A percentile compares a stretch with the other conserved stretches of the same genome.
These are phyloP conservation scores for Microplitis deprimator DNA, from an alignment of 2,888 invertebrate genomes.

Conservation along the genomic window DNA sequence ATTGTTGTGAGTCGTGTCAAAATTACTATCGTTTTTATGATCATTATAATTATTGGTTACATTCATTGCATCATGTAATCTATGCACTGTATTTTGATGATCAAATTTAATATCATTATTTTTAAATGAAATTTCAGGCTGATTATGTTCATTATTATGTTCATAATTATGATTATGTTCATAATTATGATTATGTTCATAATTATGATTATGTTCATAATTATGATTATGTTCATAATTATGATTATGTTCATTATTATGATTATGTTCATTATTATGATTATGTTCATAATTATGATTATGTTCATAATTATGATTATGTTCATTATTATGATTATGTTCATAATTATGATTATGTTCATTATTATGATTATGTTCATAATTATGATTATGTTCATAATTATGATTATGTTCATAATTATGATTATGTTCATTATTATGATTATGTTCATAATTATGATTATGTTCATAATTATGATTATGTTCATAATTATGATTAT, in stretches of 20 bases:
- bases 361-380: no score
- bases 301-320: not conserved
- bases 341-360: not conserved
- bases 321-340: not conserved
- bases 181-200: not conserved
- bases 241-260: not conserved
- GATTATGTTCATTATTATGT: not conserved
- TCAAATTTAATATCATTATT: not conserved
- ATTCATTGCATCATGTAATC: not conserved
- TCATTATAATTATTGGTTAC: not conserved
- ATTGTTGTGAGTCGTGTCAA: not conserved
- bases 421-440: not conserved
- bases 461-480: not conserved
- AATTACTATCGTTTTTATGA: not conserved
- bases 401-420: not conserved
- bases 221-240: not conserved
- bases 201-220: not conserved
- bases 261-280: not conserved
- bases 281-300: no score
- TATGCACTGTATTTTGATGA: constrained; percentile 11
- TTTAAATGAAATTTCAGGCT: not conserved
- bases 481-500: not conserved
- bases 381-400: not conserved
- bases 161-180: not conserved
- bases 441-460: no score